Percentiles rank a stretch among this genome's conserved stretches.
phyloP scores from a whole-genome alignment of 2,888 invertebrate genomes.

The Argyra leucocephala region DNA sequence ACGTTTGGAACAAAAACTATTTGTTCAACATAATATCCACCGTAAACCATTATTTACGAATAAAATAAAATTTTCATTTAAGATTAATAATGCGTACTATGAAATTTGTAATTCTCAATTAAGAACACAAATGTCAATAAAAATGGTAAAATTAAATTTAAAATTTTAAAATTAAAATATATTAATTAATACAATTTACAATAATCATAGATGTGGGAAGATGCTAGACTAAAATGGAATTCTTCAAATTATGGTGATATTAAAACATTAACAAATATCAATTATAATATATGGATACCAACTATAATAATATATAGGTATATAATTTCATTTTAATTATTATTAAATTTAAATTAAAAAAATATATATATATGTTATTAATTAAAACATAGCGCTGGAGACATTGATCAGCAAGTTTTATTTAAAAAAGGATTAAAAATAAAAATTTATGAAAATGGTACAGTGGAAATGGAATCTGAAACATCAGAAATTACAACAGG shows the following conservation, averaged over 20 bases:
- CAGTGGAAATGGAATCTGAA: constrained; percentile 27
- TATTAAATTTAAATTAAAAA: neutral
- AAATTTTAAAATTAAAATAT: constrained; percentile 7
- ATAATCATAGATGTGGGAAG: constrained; percentile 59
- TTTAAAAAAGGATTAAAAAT: constrained; percentile 25
- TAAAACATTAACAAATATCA: constrained; percentile 26
- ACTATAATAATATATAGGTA: constrained; percentile 33
- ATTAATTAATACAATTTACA: constrained; percentile 26
- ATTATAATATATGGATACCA: constrained; percentile 34
- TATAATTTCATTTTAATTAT: neutral
- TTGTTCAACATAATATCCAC: constrained; percentile 46
- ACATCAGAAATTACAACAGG: constrained; percentile 33
- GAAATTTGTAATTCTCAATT: constrained; percentile 31
- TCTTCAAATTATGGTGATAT: constrained; percentile 50
- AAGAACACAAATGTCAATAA: constrained; percentile 38
- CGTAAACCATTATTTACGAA: constrained; percentile 28
- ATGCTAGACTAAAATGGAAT: constrained; percentile 53
- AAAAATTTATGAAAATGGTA: constrained; percentile 30
- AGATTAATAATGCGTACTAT: constrained; percentile 33
- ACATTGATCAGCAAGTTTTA: constrained; percentile 24
- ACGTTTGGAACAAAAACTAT: constrained; percentile 46
- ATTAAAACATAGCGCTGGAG: constrained; percentile 27
- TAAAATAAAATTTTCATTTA: constrained; percentile 32
- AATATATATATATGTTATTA: neutral
- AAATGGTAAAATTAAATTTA: constrained; percentile 36